Evolutionary conservation across 2,888 invertebrate species (phyloP).

Genomic region (Mythimna loreyi): DNA sequence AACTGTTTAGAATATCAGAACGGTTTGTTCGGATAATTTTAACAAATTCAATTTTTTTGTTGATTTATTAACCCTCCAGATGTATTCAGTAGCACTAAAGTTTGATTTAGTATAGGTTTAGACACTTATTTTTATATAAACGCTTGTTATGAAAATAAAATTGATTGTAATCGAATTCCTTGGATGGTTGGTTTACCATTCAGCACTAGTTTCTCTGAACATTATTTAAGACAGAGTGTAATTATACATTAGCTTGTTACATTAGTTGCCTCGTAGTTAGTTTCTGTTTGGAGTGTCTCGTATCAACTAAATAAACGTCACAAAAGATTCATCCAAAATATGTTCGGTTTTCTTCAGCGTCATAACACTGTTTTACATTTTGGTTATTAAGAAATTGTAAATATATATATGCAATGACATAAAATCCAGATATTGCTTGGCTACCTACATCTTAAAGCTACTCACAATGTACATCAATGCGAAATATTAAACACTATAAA

Average conservation of each 20-base stretch:
- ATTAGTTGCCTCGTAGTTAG: constrained; percentile 20
- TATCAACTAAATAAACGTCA: constrained; percentile 47
- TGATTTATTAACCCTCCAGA: constrained; percentile 21
- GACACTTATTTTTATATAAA: constrained; percentile 38
- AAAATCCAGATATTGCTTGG: background rate
- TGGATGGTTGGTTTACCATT: constrained; percentile 16
- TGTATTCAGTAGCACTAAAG: constrained; percentile 43
- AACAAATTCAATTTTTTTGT: constrained; percentile 50
- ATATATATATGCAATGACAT: background rate
- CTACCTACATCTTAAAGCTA: background rate
- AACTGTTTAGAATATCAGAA: constrained; percentile 4
- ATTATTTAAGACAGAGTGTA: constrained; percentile 22
- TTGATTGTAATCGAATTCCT: constrained; percentile 56
- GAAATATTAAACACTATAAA: background rate
- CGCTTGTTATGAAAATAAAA: constrained; percentile 39
- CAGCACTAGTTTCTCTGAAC: constrained; percentile 7
- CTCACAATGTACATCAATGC: background rate
- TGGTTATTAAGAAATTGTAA: background rate
- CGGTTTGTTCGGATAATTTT: constrained; percentile 18
- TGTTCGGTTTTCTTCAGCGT: constrained; percentile 25
- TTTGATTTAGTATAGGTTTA: constrained; percentile 43
- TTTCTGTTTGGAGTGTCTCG: constrained; percentile 33
- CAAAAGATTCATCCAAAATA: constrained; percentile 33
- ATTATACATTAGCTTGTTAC: constrained; percentile 14
- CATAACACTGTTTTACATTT: background rate